These are phyloP conservation scores for Hydrophis major DNA, from an alignment of 2,797 vertebrate species.

Conservation along the genomic window DNA sequence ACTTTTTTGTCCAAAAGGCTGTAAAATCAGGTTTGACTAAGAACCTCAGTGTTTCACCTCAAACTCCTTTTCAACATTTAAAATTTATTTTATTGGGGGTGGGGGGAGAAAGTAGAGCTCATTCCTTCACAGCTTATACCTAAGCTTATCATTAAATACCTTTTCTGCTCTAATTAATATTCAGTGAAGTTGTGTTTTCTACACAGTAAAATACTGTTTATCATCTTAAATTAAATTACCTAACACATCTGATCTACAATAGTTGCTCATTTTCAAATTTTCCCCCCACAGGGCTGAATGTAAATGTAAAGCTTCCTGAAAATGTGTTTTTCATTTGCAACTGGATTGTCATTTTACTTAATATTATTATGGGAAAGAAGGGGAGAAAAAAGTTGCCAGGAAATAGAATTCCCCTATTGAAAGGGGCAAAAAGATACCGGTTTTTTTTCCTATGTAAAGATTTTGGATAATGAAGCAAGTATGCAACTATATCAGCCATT, in stretches of 20 bases:
- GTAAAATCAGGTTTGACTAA: constrained; percentile 33
- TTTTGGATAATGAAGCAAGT: neutral
- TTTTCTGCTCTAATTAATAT: constrained; percentile 9
- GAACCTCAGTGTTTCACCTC: constrained; percentile 1
- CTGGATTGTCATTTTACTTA: neutral
- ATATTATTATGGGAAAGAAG: neutral
- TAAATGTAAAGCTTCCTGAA: neutral
- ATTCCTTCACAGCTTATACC: constrained; percentile 3
- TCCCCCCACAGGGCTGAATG: neutral
- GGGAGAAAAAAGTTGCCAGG: neutral
- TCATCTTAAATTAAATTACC: neutral
- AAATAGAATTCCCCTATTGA: neutral
- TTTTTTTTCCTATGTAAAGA: neutral
- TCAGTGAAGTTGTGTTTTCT: neutral
- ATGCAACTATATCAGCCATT: neutral
- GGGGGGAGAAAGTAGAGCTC: neutral
- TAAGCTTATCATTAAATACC: constrained; percentile 1
- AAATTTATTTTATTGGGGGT: neutral
- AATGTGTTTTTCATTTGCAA: neutral
- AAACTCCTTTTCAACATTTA: constrained; percentile 22
- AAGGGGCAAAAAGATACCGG: neutral
- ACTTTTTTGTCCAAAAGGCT: neutral
- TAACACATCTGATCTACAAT: neutral
- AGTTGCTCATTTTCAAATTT: neutral
- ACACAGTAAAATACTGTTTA: neutral